A percentile compares a stretch with the other conserved stretches of the same genome.
These are phyloP conservation scores for Berghia stephanieae DNA, from an alignment of 1,140 invertebrate genomes.

Conservation along the genomic window DNA sequence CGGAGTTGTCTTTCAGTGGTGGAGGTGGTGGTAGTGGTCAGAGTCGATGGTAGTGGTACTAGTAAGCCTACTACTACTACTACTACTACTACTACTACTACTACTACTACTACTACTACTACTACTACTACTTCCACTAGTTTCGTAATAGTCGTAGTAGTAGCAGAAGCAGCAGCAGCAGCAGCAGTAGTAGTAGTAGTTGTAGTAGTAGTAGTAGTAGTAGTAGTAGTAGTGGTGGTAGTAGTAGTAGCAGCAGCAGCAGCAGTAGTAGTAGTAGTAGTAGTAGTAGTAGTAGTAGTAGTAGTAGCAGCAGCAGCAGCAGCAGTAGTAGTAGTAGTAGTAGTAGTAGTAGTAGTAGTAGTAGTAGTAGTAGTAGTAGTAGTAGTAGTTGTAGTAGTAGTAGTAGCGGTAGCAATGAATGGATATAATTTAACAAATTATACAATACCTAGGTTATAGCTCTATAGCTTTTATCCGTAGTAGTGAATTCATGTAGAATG, in stretches of 20 bases:
- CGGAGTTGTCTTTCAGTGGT: too few species aligned
- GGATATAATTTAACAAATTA: too few species aligned
- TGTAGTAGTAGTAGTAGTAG: not conserved
- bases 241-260: not conserved
- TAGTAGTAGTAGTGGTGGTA: not conserved
- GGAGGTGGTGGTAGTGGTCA: not conserved
- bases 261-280: not conserved
- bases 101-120: not conserved
- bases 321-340: not conserved
- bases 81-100: not conserved
- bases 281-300: not conserved
- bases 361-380: constrained; percentile 4
- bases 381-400: constrained; percentile 10
- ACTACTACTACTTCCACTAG: not conserved
- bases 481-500: not conserved
- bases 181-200: constrained; percentile 13
- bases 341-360: not conserved
- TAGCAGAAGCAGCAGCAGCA: too few species aligned
- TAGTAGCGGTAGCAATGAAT: not conserved
- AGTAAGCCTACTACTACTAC: too few species aligned
- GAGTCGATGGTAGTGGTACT: not conserved
- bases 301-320: not conserved
- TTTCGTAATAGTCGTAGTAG: too few species aligned
- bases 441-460: too few species aligned
- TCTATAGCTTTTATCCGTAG: not conserved